Evolutionary conservation across 2,113 vertebrate genomes (phyloP), one percentile per base, ranked within the genome.

Genomic region (Caracal caracal): DNA sequence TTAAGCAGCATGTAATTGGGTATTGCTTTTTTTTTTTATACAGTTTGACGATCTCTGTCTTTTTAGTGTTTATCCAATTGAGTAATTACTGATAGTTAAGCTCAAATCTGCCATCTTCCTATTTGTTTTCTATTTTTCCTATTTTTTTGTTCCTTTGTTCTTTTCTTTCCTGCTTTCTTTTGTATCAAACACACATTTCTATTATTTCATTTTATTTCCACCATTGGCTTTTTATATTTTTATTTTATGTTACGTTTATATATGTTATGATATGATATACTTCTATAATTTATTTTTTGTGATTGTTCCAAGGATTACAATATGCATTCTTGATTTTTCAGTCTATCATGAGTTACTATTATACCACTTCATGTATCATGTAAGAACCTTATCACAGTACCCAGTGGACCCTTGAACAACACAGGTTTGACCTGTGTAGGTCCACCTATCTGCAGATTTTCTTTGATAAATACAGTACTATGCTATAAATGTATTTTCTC

Each of bases 251-350:
- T 78, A 70, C 11, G 56, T 22, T 22, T 59, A 59, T 22, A 28
- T 35, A 40, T 59, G 40, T 35, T 78, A 59, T 28, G 56, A 66
- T 40, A 79, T 10, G n/a, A 90, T 16, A 59, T 30, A 56, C 30
- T 37, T 94, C 28, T 84, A 19, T 89, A 37, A 82, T 71, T 94
- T 87, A 40, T 91, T 66, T 93, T 86, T 71, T n/a, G 53, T 70
- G 61, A 1, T n/a, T 88, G 8, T 61, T 89, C 33, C 47, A 40
- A n/a, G n/a, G 20, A 51, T 71, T 47, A 61, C 13, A 63, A 40
- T 35, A 83, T 33, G 13, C 3, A 61, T 30, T 56, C 28, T 59
- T 87, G 79, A 71, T 63, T 76, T 47, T 76, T 78, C 4, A 35
- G 35, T 56, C 35, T 73, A 65, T 19, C 15, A 33, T 75, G 12